Base-by-base conservation (phyloP, 2,888 invertebrate genomes). In the Pandemis corylana region DNA sequence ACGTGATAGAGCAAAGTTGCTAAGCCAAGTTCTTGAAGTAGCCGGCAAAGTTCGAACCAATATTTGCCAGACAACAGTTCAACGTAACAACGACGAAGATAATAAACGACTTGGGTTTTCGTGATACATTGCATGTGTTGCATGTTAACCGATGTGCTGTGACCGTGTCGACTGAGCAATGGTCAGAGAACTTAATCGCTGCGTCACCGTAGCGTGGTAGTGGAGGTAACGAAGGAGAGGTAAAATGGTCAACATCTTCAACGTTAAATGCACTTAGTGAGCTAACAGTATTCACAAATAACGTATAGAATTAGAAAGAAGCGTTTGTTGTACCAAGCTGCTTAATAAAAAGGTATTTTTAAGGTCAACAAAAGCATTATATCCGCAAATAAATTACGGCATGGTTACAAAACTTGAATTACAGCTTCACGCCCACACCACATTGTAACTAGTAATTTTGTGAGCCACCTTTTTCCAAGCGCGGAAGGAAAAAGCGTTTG, bases 171-270 rank as follows among this genome's bases (percentile, higher is more conserved):
- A 36, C 28, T 36, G 4, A 0, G 28, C 28, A 36, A 36, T 36
- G 28, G 28, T 36, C 28, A 36, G 28, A 2, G 28, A 36, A 36
- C 2, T 36, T 36, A 36, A 1, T 36, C 1, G 28, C 28, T 36
- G 28, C 28, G 28, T 36, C 28, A 2, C 28, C 28, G 28, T 36
- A 2, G 28, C 28, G 28, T 36, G 28, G 20, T 20, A 20, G 20
- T 20, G 20, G 2, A 36, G 28, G 28, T 36, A 36, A 53, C 53
- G n/a, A 53, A 15, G 62, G 46, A 44, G 64, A 15, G 41, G 44
- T 51, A 51, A 51, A 64, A 44, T 15, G 46, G 64, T 46, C 64
- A 46, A 64, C 28, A 64, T 64, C 41, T 42, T 63, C n/a, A 28
- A 20, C 15, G 64, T 20, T 4, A 13, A 28, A 46, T 64, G 64